These are phyloP conservation scores for Doris montereyensis DNA, from an alignment of 2,888 invertebrate genomes.

Conservation along the genomic window DNA sequence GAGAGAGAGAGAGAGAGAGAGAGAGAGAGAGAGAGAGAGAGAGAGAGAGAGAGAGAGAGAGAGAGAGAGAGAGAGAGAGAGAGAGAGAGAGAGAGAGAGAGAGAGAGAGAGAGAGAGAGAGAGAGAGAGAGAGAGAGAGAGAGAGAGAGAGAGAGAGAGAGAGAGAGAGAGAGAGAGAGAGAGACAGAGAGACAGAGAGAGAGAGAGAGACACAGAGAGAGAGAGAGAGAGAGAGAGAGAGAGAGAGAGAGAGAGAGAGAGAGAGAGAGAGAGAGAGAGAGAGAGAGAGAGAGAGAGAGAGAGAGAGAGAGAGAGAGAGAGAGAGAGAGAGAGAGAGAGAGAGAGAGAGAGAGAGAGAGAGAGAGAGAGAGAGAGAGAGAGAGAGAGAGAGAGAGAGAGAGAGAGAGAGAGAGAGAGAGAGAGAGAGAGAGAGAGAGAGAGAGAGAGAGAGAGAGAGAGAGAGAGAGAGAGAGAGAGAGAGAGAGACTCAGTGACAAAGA, in stretches of 20 bases:
- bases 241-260: background rate
- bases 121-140: background rate
- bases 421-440: background rate
- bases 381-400: background rate
- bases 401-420: background rate
- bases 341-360: background rate
- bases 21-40: background rate
- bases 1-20: background rate
- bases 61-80: background rate
- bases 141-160: background rate
- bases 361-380: background rate
- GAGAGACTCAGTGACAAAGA: no score
- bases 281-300: background rate
- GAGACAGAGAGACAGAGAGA: background rate
- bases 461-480: background rate
- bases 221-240: background rate
- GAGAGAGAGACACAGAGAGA: background rate
- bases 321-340: background rate
- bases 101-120: background rate
- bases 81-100: background rate
- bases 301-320: background rate
- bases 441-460: background rate
- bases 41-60: background rate
- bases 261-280: background rate
- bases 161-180: background rate